Evolutionary conservation across 2,888 invertebrate species (phyloP).

Genomic region (Trichacis sp.): DNA sequence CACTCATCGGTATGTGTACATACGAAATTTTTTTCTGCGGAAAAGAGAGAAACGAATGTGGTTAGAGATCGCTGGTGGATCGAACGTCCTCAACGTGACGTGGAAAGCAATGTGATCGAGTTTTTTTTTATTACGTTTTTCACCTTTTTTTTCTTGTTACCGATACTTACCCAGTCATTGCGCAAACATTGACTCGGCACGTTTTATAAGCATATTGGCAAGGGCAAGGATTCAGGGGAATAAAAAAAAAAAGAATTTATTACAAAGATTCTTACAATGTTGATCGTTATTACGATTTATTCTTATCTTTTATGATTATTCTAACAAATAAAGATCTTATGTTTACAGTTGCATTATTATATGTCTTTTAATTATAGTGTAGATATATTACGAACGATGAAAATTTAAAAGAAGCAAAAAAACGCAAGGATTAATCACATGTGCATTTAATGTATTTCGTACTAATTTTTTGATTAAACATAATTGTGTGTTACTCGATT

Average conservation of each 20-base stretch:
- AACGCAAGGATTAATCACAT: slow-evolving; percentile 64
- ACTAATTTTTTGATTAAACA: slow-evolving; percentile 69
- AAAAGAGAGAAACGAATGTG: background rate
- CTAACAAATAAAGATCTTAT: slow-evolving; percentile 26
- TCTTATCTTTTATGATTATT: slow-evolving; percentile 48
- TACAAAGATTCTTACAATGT: slow-evolving; percentile 52
- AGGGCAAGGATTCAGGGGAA: slow-evolving; percentile 38
- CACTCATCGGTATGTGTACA: slow-evolving; percentile 1
- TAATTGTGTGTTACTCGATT: slow-evolving; percentile 66
- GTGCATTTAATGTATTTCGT: slow-evolving; percentile 69
- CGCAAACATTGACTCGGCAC: slow-evolving; percentile 48
- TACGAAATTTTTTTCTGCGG: background rate
- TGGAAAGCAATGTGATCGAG: slow-evolving; percentile 34
- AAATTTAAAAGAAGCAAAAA: slow-evolving; percentile 48
- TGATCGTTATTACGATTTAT: slow-evolving; percentile 60
- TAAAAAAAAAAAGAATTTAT: slow-evolving; percentile 6
- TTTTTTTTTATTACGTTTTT: slow-evolving; percentile 22
- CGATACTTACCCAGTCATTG: slow-evolving; percentile 36
- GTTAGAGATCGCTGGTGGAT: background rate
- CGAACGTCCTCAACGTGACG: slow-evolving; percentile 14
- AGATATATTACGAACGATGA: slow-evolving; percentile 60
- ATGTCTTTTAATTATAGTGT: slow-evolving; percentile 63
- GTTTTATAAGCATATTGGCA: slow-evolving; percentile 50
- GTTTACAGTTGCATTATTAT: slow-evolving; percentile 48
- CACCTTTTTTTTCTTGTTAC: slow-evolving; percentile 20